A percentile compares a stretch with the other conserved stretches of the same genome.
Conservation (phyloP, 1,140 invertebrate genomes). For the Marisa cornuarietis region DNA sequence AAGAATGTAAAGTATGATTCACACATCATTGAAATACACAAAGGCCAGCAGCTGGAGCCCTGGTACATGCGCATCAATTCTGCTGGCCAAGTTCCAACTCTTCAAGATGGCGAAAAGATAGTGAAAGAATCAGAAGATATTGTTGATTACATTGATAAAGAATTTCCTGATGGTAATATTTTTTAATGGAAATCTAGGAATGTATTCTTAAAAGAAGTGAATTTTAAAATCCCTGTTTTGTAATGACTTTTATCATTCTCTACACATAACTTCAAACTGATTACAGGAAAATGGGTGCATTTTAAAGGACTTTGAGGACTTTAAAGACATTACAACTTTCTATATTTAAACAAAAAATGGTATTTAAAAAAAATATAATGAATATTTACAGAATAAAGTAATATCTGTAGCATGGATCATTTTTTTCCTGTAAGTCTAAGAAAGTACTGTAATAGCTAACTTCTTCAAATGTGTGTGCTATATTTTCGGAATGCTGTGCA, state of each 20-base stretch:
- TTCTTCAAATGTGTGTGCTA: background rate
- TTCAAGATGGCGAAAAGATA: slow-evolving; percentile 38
- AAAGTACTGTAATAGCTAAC: too few relatives aligned
- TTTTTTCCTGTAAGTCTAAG: too few relatives aligned
- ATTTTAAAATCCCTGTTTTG: background rate
- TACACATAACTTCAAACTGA: background rate
- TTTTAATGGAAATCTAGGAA: background rate
- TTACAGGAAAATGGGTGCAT: background rate
- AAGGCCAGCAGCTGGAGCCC: slow-evolving; percentile 27
- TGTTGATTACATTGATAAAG: slow-evolving; percentile 43
- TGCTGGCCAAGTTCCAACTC: slow-evolving; percentile 32
- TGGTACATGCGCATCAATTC: slow-evolving; percentile 41
- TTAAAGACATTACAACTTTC: too few relatives aligned
- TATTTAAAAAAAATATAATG: background rate
- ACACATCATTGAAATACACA: slow-evolving; percentile 27
- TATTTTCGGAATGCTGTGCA: background rate
- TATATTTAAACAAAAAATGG: too few relatives aligned
- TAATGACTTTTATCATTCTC: background rate
- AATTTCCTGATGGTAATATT: slow-evolving; percentile 36
- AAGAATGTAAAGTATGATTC: slow-evolving; percentile 37
- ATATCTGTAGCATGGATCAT: too few relatives aligned
- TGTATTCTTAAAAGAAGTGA: background rate
- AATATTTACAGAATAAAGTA: too few relatives aligned
- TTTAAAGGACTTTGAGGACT: too few relatives aligned
- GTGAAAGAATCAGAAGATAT: slow-evolving; percentile 40